These are phyloP conservation scores for Pteropus rufus DNA, from an alignment of 2,797 vertebrate genomes.

Conservation along the genomic window DNA sequence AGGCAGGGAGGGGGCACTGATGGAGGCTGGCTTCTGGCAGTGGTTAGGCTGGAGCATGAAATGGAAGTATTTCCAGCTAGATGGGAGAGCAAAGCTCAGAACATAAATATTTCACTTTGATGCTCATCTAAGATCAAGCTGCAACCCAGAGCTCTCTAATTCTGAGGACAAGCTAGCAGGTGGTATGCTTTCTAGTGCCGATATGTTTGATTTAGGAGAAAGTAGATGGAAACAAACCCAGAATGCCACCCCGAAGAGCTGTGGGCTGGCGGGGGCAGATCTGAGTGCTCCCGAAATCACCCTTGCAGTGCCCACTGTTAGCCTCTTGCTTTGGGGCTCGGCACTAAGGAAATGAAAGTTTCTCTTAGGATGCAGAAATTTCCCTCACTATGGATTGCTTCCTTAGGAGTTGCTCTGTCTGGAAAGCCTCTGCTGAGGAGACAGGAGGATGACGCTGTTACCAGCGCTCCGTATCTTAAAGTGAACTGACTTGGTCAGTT, in stretches of 20 bases:
- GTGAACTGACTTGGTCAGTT: not conserved
- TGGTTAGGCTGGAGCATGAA: not conserved
- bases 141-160: not conserved
- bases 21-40: not conserved
- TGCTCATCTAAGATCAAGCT: not conserved
- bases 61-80: not conserved
- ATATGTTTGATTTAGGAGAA: not conserved
- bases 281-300: not conserved
- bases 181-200: not conserved
- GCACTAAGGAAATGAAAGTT: not conserved
- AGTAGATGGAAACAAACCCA: not conserved
- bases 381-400: not conserved
- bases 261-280: not conserved
- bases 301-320: not conserved
- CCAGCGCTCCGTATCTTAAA: not conserved
- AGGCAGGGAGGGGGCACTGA: not conserved
- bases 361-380: not conserved
- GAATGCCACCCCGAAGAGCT: not conserved
- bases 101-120: not conserved
- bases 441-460: not conserved
- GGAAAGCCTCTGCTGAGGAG: not conserved
- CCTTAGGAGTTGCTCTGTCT: not conserved
- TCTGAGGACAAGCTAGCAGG: not conserved
- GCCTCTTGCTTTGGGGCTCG: not conserved
- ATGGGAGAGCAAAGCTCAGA: not conserved